Conservation (phyloP, 2,113 vertebrate species). For the Motacilla alba region DNA sequence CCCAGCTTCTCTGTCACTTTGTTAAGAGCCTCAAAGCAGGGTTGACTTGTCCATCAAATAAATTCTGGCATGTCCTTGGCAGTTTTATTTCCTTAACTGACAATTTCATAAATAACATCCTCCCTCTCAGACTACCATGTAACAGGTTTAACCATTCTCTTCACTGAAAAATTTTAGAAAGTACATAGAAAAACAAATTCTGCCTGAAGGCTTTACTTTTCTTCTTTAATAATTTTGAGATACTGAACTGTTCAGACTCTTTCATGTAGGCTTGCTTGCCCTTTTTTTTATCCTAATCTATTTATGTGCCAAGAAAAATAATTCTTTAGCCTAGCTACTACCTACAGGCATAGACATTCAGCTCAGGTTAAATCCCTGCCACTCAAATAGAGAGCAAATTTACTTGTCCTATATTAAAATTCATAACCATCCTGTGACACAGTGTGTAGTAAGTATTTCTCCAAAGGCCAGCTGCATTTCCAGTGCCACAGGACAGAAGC, state of each 20-base stretch:
- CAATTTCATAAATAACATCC: slow-evolving; percentile 12
- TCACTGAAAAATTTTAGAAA: neutral
- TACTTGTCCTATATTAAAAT: neutral
- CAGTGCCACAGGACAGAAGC: neutral
- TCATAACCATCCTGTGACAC: neutral
- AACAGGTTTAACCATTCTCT: neutral
- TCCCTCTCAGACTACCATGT: neutral
- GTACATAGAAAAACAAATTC: neutral
- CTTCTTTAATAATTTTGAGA: neutral
- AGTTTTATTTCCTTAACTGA: neutral
- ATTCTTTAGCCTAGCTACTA: neutral
- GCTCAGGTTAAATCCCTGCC: neutral
- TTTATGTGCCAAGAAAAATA: neutral
- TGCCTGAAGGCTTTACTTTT: neutral
- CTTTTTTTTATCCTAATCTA: neutral
- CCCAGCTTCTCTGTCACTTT: neutral
- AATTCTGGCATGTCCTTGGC: neutral
- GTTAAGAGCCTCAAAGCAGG: neutral
- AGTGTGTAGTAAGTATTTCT: neutral
- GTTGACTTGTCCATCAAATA: neutral
- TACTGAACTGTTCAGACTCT: neutral
- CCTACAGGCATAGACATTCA: neutral
- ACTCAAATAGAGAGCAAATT: neutral
- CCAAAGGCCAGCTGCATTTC: neutral
- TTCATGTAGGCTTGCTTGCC: neutral